phyloP scores from a whole-genome alignment of 2,888 invertebrate species.

The Crioceris asparagi region DNA sequence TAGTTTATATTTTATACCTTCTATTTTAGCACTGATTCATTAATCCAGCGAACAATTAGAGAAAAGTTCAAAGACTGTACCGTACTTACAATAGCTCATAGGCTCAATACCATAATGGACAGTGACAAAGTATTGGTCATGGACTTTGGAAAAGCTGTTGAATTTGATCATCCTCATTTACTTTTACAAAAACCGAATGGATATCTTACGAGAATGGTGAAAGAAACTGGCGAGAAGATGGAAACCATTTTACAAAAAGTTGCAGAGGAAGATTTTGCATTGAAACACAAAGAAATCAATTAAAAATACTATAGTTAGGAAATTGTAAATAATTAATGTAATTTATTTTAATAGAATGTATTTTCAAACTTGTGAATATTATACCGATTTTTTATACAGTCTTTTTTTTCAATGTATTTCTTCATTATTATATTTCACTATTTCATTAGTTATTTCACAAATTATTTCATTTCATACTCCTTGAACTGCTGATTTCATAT shows the following conservation, averaged over 20 bases:
- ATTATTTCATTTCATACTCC: too few species aligned
- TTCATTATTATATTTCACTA: too few species aligned
- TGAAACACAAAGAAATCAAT: constrained; percentile 12
- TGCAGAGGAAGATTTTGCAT: constrained; percentile 19
- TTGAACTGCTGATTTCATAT: too few species aligned
- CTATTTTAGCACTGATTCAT: constrained; percentile 58
- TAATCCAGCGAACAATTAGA: constrained; percentile 69
- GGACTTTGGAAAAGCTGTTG: constrained; percentile 42
- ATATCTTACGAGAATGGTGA: constrained; percentile 32
- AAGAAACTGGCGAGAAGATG: constrained; percentile 32
- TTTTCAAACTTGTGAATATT: too few species aligned
- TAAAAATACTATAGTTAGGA: too few species aligned
- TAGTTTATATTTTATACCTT: too few species aligned
- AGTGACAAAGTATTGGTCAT: constrained; percentile 60
- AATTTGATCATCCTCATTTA: constrained; percentile 44
- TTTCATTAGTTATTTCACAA: too few species aligned
- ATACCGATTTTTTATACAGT: too few species aligned
- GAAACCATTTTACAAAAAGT: constrained; percentile 19
- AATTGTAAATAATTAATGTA: too few species aligned
- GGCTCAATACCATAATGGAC: constrained; percentile 77
- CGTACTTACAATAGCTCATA: constrained; percentile 72
- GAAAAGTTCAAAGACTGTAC: constrained; percentile 64
- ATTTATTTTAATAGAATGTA: too few species aligned
- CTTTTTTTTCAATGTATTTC: too few species aligned
- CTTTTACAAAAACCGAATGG: constrained; percentile 29